phyloP scores from a whole-genome alignment of 2,888 invertebrate genomes.

The Lasioglossum oenotherae region DNA sequence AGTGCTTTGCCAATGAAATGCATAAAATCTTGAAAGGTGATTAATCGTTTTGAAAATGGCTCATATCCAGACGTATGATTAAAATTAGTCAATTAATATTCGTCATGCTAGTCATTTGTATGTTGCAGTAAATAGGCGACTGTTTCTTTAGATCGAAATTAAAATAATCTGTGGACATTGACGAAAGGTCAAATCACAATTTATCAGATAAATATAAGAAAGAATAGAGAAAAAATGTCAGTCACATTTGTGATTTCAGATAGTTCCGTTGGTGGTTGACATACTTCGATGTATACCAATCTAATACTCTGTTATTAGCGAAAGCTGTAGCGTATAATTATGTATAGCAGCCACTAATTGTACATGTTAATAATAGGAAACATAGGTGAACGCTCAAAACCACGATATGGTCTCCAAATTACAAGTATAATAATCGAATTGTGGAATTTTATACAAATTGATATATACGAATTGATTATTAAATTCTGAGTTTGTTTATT shows the following conservation, averaged over 20 bases:
- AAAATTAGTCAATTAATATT: background rate
- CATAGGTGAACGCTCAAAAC: background rate
- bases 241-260: background rate
- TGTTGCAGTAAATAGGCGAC: background rate
- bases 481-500: background rate
- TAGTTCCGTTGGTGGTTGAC: background rate
- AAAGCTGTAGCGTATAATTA: background rate
- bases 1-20: background rate
- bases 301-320: background rate
- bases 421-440: background rate
- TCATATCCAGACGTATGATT: background rate
- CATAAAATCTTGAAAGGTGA: background rate
- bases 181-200: background rate
- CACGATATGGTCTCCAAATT: background rate
- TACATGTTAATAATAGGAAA: slow-evolving; percentile 2
- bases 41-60: background rate
- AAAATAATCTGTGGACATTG: background rate
- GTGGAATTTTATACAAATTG: background rate
- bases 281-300: background rate
- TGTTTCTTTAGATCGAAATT: background rate
- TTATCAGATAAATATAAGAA: background rate
- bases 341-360: background rate
- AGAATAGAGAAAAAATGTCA: background rate
- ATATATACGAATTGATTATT: no score
- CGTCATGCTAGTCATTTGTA: background rate